These are phyloP conservation scores for Nylanderia fulva DNA, from an alignment of 1,140 invertebrate species.

Conservation along the genomic window DNA sequence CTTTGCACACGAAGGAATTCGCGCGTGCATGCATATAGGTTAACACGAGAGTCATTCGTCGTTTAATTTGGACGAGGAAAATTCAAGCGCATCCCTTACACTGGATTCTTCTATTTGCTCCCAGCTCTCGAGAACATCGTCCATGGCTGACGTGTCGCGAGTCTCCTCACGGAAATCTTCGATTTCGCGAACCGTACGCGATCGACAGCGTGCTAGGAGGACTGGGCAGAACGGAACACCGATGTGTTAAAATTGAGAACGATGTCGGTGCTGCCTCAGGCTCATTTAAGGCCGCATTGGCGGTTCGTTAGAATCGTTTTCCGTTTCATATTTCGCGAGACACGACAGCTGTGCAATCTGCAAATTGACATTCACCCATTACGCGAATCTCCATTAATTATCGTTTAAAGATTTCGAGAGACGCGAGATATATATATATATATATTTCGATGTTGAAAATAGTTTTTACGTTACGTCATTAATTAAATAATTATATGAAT, in stretches of 20 bases:
- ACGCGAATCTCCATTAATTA: too few relatives aligned
- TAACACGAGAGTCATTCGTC: slow-evolving; percentile 38
- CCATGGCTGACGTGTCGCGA: slow-evolving; percentile 84
- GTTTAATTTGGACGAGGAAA: neutral
- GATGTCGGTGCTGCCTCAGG: neutral
- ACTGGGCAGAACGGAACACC: neutral
- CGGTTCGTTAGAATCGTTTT: neutral
- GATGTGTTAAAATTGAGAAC: neutral
- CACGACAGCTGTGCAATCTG: too few relatives aligned
- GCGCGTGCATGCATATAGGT: slow-evolving; percentile 41
- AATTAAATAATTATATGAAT: too few relatives aligned
- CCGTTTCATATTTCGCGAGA: neutral
- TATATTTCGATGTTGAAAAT: too few relatives aligned
- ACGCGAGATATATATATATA: too few relatives aligned
- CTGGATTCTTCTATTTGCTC: slow-evolving; percentile 93
- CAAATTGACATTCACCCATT: too few relatives aligned
- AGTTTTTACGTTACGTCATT: too few relatives aligned
- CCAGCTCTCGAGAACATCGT: slow-evolving; percentile 92
- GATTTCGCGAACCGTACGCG: slow-evolving; percentile 6
- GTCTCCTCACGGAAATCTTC: slow-evolving; percentile 34
- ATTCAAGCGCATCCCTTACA: slow-evolving; percentile 82
- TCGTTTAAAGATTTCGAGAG: too few relatives aligned
- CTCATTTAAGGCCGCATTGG: neutral
- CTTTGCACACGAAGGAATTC: slow-evolving; percentile 24
- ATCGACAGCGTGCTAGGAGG: neutral